phyloP scores from a whole-genome alignment of 2,888 invertebrate species.

The Phyto melanocephala region DNA sequence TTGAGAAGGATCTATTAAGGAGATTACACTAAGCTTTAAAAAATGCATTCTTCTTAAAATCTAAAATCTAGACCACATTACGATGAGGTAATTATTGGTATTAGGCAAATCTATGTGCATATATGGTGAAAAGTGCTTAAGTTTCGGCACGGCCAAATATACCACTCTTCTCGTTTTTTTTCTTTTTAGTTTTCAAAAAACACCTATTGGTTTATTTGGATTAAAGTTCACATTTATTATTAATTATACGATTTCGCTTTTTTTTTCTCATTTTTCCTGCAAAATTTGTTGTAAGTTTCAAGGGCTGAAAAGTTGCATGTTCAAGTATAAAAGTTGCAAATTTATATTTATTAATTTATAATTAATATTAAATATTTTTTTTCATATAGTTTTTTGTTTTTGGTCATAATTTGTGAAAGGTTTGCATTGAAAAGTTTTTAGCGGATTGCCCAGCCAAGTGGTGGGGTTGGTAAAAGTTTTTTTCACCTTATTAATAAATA shows the following conservation, averaged over 20 bases:
- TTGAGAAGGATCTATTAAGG: no score
- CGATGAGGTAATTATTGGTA: no score
- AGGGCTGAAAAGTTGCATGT: constrained; percentile 6
- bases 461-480: background rate
- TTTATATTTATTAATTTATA: constrained; percentile 39
- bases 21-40: no score
- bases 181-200: background rate
- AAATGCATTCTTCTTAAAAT: no score
- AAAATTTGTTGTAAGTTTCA: background rate
- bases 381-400: background rate
- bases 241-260: no score
- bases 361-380: constrained; percentile 10
- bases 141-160: no score
- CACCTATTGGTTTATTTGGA: constrained; percentile 23
- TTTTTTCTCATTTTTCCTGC: background rate
- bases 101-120: no score
- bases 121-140: no score
- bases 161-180: constrained; percentile 14
- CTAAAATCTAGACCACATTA: no score
- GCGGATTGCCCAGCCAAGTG: background rate
- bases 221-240: constrained; percentile 8
- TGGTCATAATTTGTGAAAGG: background rate
- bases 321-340: constrained; percentile 28
- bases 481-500: background rate
- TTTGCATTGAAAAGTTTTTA: background rate